Evolutionary conservation across 2,797 vertebrate genomes (phyloP), one percentile per base, ranked within the genome.

Genomic region (Gambelia wislizenii): DNA sequence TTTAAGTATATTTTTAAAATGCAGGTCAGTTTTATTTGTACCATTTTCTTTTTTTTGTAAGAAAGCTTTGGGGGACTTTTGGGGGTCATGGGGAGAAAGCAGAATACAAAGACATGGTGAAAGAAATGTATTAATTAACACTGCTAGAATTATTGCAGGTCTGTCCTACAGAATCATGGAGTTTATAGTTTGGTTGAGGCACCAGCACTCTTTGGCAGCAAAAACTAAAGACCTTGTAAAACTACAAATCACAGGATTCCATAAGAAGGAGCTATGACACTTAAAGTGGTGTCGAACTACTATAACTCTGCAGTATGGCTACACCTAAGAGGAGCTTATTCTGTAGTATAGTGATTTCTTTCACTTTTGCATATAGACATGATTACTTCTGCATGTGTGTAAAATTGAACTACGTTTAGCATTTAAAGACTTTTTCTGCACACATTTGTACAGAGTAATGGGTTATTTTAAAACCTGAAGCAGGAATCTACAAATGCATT

Each of bases 1-100:
- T 52, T 80, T 85, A 81, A 6, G 27, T 85, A 88, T 74, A 69
- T 91, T 85, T 91, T 94, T 87, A 90, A 85, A 85, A 30, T 78
- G 84, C 86, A 90, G 87, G 83, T 86, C 44, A 81, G 1, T 89
- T 85, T 91, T 89, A 85, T 92, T n/a, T 91, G 90, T 85, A 91
- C 47, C 54, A 69, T 10, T 30, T 64, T 30, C 75, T 70, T 86
- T 81, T n/a, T 30, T 36, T 30, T 25, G 10, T n/a, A 74, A 61
- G 83, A 84, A 36, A 52, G 33, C 4, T 20, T 25, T 67, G 64
- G 2, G 20, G 6, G 6, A 22, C 52, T 36, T 79, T 36, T 16
- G 30, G 39, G 6, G 75, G 42, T 70, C 1, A 12, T 85, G 36
- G 39, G 44, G 44, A 33, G 54, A 42, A 84, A 82, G 18, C 20